These are phyloP conservation scores for Phthorimaea operculella DNA, from an alignment of 1,140 invertebrate genomes.

Conservation along the genomic window DNA sequence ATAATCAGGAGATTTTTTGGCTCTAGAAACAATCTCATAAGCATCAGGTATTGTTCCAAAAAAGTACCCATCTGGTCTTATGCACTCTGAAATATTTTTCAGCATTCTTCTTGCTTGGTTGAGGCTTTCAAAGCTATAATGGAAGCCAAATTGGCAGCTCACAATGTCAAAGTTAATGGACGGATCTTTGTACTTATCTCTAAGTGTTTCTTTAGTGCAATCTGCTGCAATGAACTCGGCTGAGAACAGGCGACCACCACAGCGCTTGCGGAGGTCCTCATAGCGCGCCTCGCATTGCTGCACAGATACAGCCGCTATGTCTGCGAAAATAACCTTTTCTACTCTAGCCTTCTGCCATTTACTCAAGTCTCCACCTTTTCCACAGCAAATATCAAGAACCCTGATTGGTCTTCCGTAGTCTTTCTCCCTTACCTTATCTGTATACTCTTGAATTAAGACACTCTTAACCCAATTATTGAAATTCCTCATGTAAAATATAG, in stretches of 20 bases:
- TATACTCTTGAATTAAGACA: conserved; percentile 86
- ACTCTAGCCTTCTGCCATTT: conserved; percentile 94
- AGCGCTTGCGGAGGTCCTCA: conserved; percentile 68
- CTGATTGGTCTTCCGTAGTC: conserved; percentile 70
- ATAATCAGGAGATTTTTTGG: conserved; percentile 70
- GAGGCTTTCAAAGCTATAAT: conserved; percentile 95
- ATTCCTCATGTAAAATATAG: conserved; percentile 94
- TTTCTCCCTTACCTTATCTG: conserved; percentile 72
- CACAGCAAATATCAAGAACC: conserved; percentile 84
- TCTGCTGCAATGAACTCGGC: conserved; percentile 94
- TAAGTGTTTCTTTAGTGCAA: conserved; percentile 85
- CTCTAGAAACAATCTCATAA: conserved; percentile 83
- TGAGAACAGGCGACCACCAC: conserved; percentile 70
- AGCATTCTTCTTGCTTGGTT: conserved; percentile 94
- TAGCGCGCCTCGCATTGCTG: conserved; percentile 84
- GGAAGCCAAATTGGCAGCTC: conserved; percentile 98
- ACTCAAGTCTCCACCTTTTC: conserved; percentile 96
- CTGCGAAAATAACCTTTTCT: conserved; percentile 90
- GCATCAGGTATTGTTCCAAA: conserved; percentile 97
- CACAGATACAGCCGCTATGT: conserved; percentile 93
- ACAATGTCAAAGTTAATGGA: conserved; percentile 88
- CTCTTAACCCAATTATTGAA: conserved; percentile 99
- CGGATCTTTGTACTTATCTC: conserved; percentile 77
- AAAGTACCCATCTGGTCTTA: conserved; percentile 92
- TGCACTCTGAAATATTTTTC: conserved; percentile 89